Evolutionary conservation across 92 coral and sea anemone species (phyloP), one percentile per base, ranked within the genome.

Genomic region (Paramuricea clavata): DNA sequence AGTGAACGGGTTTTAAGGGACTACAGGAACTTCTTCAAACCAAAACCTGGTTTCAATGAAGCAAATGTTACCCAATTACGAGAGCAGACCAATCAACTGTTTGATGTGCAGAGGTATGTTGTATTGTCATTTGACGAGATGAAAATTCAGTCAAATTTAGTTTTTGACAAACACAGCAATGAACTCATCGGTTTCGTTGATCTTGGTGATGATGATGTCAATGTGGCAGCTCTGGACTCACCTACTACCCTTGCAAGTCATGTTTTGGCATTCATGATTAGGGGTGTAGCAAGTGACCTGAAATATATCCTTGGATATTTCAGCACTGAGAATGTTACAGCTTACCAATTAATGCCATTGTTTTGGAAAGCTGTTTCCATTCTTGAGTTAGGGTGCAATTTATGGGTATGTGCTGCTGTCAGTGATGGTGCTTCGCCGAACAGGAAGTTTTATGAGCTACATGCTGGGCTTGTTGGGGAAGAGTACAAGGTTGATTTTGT

Each of bases 111-210:
- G 34, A 47, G 91, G 21, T 86, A 90, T 67, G 87, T 89, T 2
- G 90, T 89, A 1, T 67, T 89, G 16, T 73, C 68, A 44, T 85
- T 85, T 76, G 89, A 85, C 42, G 76, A 85, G n/a, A 85, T 85
- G 89, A 75, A 85, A 32, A 62, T 85, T 17, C 69, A 74, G 42
- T 75, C 89, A 57, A 57, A 61, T 56, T 81, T 85, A 44, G 83
- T 43, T 11, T 43, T 67, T 16, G 69, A 83, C 49, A 83, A 83
- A 67, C 41, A 61, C 35, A 69, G 16, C 17, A 41, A 64, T 61
- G 76, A 81, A 22, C 57, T 60, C 0, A 81, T 82, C 36, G 87
- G 81, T 17, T 82, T 61, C 32, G 64, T 67, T 22, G 87, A 82
- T 33, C 87, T 82, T 36, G 87, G 81, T n/a, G 87, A 83, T 74